Evolutionary conservation across 2,888 invertebrate genomes (phyloP), one percentile per base, ranked within the genome.

Genomic region (Linhomoeus sp.): DNA sequence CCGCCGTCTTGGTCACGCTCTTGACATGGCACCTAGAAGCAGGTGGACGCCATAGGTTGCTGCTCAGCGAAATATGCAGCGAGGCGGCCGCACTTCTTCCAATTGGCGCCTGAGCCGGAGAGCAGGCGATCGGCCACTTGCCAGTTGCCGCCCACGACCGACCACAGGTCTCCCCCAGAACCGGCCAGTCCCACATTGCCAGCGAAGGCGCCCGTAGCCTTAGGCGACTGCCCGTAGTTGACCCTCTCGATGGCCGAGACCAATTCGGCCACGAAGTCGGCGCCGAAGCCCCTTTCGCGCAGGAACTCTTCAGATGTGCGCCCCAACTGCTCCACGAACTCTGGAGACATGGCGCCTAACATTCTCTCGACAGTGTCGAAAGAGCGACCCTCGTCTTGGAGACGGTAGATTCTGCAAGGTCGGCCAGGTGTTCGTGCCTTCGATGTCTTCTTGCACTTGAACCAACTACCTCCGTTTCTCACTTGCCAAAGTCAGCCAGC

Each of bases 111-210:
- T 0, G 73, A 67, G 19, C 57, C 53, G 46, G 66, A 57, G 9
- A 70, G 46, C 17, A 72, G 59, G 43, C 56, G 55, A 53, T 65
- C 60, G 3, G 69, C 61, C 14, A 75, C 66, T 53, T 64, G 57
- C 54, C 68, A 66, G 58, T 77, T 77, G 41, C 77, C 77, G 41
- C 73, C 74, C 53, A 71, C 65, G 5, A 77, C 70, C 23, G 73
- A 64, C 75, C 75, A 77, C 38, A 77, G 60, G 19, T 67, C 66
- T 25, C 63, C 60, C 25, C 67, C 68, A 17, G 71, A 69, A 15
- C 74, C 76, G 45, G 75, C 75, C 46, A 76, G 53, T 1, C 75
- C 71, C 1, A 73, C 67, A 47, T 61, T 58, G 46, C 73, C 75
- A 25, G 72, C 73, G 62, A 74, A 69, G n/a, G 69, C 68, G 48